Conservation (phyloP, 2,797 vertebrate species). For the Tragelaphus eurycerus region DNA sequence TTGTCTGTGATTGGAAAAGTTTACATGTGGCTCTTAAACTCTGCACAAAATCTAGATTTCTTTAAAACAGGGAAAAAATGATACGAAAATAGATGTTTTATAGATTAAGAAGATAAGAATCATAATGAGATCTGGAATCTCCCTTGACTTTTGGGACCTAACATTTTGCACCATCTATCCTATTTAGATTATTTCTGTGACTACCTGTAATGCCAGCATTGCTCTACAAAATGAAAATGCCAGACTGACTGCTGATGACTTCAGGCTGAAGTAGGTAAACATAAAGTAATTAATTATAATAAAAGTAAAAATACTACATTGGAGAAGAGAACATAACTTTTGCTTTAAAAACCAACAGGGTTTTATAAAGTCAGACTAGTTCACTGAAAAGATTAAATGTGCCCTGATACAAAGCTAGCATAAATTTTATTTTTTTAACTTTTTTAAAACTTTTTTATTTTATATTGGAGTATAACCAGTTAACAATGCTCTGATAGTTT, state of each 20-base stretch:
- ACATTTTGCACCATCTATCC: not conserved
- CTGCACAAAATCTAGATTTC: not conserved
- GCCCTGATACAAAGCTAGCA: not conserved
- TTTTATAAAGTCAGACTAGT: not conserved
- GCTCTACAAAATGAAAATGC: constrained; percentile 74
- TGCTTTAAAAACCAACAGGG: not conserved
- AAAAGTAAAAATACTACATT: not conserved
- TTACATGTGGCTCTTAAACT: not conserved
- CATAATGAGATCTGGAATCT: not conserved
- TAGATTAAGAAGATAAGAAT: not conserved
- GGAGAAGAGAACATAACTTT: not conserved
- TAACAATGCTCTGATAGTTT: not conserved
- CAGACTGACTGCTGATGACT: constrained; percentile 75
- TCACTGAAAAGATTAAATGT: not conserved
- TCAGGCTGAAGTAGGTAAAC: constrained; percentile 77
- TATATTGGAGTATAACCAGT: not conserved
- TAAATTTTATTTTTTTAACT: not conserved
- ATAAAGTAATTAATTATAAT: not conserved
- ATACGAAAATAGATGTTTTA: not conserved
- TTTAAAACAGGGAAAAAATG: not conserved
- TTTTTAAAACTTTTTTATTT: not conserved
- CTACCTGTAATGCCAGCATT: constrained; percentile 52
- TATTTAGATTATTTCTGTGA: constrained; percentile 60
- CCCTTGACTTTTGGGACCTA: not conserved
- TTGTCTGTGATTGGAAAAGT: not conserved